phyloP scores from a whole-genome alignment of 2,113 vertebrate species.

The Steatornis caripensis region DNA sequence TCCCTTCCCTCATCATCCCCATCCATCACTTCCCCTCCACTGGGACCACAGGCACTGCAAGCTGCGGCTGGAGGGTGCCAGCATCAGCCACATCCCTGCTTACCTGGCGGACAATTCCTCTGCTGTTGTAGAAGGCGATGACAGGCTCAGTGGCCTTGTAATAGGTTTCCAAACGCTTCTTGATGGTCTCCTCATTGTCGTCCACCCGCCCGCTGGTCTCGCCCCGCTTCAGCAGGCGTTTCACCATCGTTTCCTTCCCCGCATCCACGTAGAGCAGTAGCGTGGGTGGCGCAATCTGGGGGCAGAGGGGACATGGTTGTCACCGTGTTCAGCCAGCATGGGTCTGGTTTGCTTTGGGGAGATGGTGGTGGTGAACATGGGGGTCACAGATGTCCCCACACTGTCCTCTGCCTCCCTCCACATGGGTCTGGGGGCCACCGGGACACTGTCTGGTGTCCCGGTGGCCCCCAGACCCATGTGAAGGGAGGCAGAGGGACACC shows the following conservation, averaged over 20 bases:
- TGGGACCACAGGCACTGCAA: rapidly evolving
- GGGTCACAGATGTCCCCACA: background rate
- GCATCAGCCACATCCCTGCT: rapidly evolving
- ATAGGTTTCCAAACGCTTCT: slow-evolving; percentile 93
- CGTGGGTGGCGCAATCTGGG: slow-evolving; percentile 85
- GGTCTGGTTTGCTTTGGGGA: background rate
- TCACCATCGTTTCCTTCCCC: slow-evolving; percentile 89
- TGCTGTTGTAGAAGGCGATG: slow-evolving; percentile 87
- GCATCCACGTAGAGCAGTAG: slow-evolving; percentile 94
- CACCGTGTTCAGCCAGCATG: rapidly evolving
- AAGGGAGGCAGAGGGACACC: background rate
- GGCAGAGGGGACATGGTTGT: background rate
- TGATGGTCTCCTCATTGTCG: slow-evolving; percentile 97
- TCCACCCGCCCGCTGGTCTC: slow-evolving; percentile 93
- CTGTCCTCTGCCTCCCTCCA: background rate
- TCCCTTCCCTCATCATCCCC: background rate
- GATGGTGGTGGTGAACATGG: background rate
- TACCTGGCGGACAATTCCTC: slow-evolving; percentile 94
- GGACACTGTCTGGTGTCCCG: background rate
- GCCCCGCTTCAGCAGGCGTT: slow-evolving; percentile 89
- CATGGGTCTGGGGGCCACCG: no score
- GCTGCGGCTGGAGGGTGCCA: background rate
- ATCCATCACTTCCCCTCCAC: background rate
- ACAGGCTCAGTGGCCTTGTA: slow-evolving; percentile 97
- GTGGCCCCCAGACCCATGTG: background rate